A percentile compares a stretch with the other conserved stretches of the same genome.
These are phyloP conservation scores for Nesospiza acunhae DNA, from an alignment of 2,113 vertebrate species.

Conservation along the genomic window DNA sequence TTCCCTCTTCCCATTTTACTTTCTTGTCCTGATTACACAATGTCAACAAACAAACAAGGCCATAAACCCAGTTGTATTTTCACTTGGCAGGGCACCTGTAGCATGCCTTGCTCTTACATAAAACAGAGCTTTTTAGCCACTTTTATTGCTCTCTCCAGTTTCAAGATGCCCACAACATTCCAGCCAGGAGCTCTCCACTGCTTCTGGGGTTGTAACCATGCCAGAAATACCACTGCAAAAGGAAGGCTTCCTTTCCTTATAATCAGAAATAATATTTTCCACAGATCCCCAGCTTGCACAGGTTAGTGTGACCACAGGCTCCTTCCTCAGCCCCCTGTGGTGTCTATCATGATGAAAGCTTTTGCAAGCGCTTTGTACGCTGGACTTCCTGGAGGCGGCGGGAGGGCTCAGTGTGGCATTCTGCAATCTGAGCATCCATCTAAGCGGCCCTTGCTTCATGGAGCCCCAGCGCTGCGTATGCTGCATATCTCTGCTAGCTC, in stretches of 20 bases:
- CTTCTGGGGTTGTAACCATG: constrained; percentile 12
- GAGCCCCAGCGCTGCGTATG: not conserved
- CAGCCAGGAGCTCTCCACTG: constrained; percentile 14
- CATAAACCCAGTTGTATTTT: constrained; percentile 37
- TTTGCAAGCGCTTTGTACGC: not conserved
- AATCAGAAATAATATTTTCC: constrained; percentile 49
- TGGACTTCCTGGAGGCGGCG: not conserved
- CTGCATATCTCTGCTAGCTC: constrained; percentile 20
- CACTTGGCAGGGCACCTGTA: constrained; percentile 43
- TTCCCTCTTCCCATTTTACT: constrained; percentile 8
- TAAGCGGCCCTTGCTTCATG: not conserved
- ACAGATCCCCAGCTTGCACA: constrained; percentile 46
- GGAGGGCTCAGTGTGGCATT: constrained; percentile 42
- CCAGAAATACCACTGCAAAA: constrained; percentile 43
- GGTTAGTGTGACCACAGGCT: constrained; percentile 49
- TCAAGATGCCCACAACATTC: constrained; percentile 38
- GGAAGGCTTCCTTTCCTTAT: not conserved
- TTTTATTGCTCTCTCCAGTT: constrained; percentile 25
- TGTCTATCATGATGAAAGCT: constrained; percentile 32
- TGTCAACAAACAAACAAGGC: constrained; percentile 60
- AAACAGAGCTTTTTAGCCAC: constrained; percentile 21
- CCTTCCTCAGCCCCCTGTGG: constrained; percentile 43
- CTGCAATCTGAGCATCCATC: constrained; percentile 63
- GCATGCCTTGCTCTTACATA: constrained; percentile 21
- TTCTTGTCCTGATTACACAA: constrained; percentile 24